Evolutionary conservation across 2,888 invertebrate genomes (phyloP).

Genomic region (Coenonympha glycerion): DNA sequence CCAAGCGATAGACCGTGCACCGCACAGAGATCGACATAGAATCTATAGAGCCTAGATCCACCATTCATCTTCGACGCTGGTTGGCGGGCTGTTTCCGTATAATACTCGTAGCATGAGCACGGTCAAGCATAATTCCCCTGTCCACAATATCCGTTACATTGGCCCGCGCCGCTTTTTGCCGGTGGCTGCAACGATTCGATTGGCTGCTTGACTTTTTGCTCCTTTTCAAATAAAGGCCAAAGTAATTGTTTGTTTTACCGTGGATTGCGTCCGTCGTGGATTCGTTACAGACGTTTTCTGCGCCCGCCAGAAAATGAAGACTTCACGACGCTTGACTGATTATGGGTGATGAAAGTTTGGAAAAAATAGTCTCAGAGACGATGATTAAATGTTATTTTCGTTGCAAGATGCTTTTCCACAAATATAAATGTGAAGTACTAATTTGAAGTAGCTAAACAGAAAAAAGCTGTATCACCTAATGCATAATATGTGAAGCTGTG

Average conservation of each 20-base stretch:
- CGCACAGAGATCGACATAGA: too few species aligned
- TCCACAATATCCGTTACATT: conserved; percentile 13
- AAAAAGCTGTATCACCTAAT: too few species aligned
- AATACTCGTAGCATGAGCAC: not conserved
- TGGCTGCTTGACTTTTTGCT: conserved; percentile 71
- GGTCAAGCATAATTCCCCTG: not conserved
- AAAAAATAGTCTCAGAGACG: conserved; percentile 4
- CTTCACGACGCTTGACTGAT: conserved; percentile 58
- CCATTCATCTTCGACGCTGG: too few species aligned
- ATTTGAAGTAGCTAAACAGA: too few species aligned
- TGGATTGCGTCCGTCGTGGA: conserved; percentile 67
- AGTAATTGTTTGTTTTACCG: conserved; percentile 76
- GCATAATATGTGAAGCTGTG: too few species aligned
- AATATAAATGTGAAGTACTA: too few species aligned
- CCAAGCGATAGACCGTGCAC: too few species aligned
- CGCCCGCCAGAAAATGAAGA: conserved; percentile 58
- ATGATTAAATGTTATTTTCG: not conserved
- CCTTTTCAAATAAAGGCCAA: conserved; percentile 70
- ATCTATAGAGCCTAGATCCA: too few species aligned
- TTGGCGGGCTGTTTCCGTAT: too few species aligned
- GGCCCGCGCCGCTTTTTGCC: conserved; percentile 54
- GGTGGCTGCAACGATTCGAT: conserved; percentile 70
- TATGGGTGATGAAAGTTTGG: conserved; percentile 24
- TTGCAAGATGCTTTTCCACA: too few species aligned
- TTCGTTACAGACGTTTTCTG: conserved; percentile 66